These are phyloP conservation scores for Semicossyphus pulcher DNA, from an alignment of 2,113 vertebrate genomes.

Conservation along the genomic window DNA sequence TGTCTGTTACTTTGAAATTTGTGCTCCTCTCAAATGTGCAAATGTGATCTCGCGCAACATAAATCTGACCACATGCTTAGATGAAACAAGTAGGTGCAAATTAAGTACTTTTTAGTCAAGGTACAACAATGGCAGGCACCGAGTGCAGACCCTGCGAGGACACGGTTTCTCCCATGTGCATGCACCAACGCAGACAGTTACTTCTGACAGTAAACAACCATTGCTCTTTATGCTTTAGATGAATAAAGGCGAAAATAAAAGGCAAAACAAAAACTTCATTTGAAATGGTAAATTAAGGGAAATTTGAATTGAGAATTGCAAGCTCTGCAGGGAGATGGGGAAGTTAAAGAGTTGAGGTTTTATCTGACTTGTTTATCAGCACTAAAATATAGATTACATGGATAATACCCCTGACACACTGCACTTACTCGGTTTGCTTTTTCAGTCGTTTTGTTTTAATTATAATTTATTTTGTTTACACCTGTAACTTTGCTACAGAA, in stretches of 20 bases:
- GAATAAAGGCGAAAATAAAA: not conserved
- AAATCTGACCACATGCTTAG: constrained; percentile 13
- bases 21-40: constrained; percentile 40
- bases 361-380: not conserved
- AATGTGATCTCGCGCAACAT: constrained; percentile 28
- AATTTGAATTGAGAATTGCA: not conserved
- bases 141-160: not conserved
- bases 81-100: constrained; percentile 25
- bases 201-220: not conserved
- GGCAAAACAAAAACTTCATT: not conserved
- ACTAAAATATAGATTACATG: not conserved
- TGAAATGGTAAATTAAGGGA: not conserved
- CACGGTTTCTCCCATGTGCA: not conserved
- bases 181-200: not conserved
- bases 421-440: not conserved
- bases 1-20: constrained; percentile 46
- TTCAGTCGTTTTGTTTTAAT: not conserved
- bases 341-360: not conserved
- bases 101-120: constrained; percentile 12
- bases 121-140: not conserved
- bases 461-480: not conserved
- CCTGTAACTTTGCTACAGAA: not conserved
- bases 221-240: not conserved
- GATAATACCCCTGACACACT: not conserved
- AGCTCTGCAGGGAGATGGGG: not conserved